Evolutionary conservation across 2,888 invertebrate species (phyloP), one percentile per base, ranked within the genome.

Genomic region (Iphiclides podalirius): DNA sequence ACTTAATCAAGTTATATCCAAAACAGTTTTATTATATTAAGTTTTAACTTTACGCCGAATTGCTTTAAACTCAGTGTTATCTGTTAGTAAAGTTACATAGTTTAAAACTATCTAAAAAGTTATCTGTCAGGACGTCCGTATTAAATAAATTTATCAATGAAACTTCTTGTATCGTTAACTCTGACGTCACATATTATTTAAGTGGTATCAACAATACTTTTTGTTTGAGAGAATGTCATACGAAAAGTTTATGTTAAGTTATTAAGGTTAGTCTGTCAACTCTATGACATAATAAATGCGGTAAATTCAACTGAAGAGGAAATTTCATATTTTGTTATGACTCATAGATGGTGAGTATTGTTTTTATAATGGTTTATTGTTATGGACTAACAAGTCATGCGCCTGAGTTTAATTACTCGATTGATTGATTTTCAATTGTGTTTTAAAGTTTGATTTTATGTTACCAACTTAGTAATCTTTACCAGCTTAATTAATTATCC

Each of bases 271-370:
- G 31, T 23, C 46, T 58, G 57, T 57, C 52, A 52, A 23, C 37
- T 48, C 41, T 39, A 49, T 63, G 57, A 57, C 31, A 52, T 47
- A 42, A 55, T 61, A 63, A 63, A 59, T 63, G 75, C 75, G 73
- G 72, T 60, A 75, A 75, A 69, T 74, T 74, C 60, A 68, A 73
- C 62, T 31, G 26, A 12, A 36, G 41, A 61, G 54, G 47, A 48
- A 54, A 54, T 57, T 57, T 64, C 63, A 63, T 66, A 28, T 68
- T 61, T 57, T 64, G 58, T 52, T 57, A 64, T 75, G 74, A 74
- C 52, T 74, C 73, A 75, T 67, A 52, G 43, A 52, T 9, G 40
- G 57, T 59, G 59, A 68, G 64, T 48, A 31, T 47, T 41, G 28
- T 20, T 47, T 33, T 23, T 35, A 12, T 15, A 15, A 6, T 3